Evolutionary conservation across 1,140 invertebrate species (phyloP).

Genomic region (Drosophila kepulauana): DNA sequence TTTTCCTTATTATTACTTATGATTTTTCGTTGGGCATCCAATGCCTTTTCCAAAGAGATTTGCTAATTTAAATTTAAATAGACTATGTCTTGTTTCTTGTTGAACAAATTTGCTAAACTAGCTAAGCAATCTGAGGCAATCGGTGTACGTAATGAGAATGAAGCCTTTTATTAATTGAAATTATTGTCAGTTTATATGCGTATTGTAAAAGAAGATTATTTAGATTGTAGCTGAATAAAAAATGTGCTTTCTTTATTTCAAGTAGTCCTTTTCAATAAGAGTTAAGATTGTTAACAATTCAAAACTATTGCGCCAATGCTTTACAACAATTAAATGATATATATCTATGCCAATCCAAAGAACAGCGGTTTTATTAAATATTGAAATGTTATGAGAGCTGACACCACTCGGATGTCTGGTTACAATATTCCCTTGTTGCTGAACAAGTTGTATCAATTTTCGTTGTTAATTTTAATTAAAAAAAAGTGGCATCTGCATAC

Average conservation of each 20-base stretch:
- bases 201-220: not conserved
- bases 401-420: too few relatives aligned
- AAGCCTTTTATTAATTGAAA: conserved; percentile 10
- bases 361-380: not conserved
- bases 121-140: conserved; percentile 34
- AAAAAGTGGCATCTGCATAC: conserved; percentile 19
- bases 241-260: conserved; percentile 15
- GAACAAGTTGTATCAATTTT: not conserved
- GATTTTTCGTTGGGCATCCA: conserved; percentile 11
- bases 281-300: conserved; percentile 11
- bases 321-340: conserved; percentile 18
- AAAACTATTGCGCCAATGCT: conserved; percentile 8
- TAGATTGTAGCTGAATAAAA: conserved; percentile 11
- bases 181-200: not conserved
- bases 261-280: conserved; percentile 7
- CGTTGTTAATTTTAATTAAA: conserved; percentile 4
- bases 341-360: conserved; percentile 14
- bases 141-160: conserved; percentile 4
- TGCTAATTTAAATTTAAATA: conserved; percentile 9
- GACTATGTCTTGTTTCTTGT: conserved; percentile 39
- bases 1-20: not conserved
- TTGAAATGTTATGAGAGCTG: too few relatives aligned
- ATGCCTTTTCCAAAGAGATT: conserved; percentile 34
- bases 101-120: conserved; percentile 41
- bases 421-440: too few relatives aligned